Evolutionary conservation across 2,888 invertebrate genomes (phyloP), one percentile per base, ranked within the genome.

Genomic region (Synergus japonicus): DNA sequence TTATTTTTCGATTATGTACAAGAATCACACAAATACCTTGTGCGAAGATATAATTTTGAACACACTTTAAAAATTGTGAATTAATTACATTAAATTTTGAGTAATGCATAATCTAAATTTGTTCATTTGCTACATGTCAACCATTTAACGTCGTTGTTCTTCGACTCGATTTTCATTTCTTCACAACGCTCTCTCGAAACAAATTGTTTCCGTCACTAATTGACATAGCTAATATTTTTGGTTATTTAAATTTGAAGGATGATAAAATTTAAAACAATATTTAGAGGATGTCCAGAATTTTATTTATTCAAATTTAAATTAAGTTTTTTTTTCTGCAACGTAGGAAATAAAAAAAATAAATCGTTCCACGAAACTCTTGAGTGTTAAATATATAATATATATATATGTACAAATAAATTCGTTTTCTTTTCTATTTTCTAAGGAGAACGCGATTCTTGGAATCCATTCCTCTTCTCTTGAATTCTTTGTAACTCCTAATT

Each of bases 71-170:
- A 44, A 79, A 80, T 79, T 82, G 69, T 67, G 76, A 29, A n/a
- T 76, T 63, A 49, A 80, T 82, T 73, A 80, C 83, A 63, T 83
- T 18, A 67, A 77, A 87, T 87, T 86, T 88, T 85, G 2, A 78
- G 76, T 76, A 49, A 83, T 79, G 81, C 85, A 87, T 86, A 85
- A 86, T 87, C 84, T 79, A 83, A 87, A 86, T 22, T 83, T 67
- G 22, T 22, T 10, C 82, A 78, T 67, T 66, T 22, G 60, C 60
- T 54, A 83, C 77, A 78, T 78, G 83, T 86, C 83, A 84, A 77
- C 76, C 60, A 58, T 63, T 66, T 49, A 63, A 60, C 78, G 29
- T 37, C 22, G 49, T 37, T 29, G 37, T 8, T 29, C 22, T 54
- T 54, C 49, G 73, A 76, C 79, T 66, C 79, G 80, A 84, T 85